Evolutionary conservation across 2,888 invertebrate genomes (phyloP).

Genomic region (Heliconius ethilla): DNA sequence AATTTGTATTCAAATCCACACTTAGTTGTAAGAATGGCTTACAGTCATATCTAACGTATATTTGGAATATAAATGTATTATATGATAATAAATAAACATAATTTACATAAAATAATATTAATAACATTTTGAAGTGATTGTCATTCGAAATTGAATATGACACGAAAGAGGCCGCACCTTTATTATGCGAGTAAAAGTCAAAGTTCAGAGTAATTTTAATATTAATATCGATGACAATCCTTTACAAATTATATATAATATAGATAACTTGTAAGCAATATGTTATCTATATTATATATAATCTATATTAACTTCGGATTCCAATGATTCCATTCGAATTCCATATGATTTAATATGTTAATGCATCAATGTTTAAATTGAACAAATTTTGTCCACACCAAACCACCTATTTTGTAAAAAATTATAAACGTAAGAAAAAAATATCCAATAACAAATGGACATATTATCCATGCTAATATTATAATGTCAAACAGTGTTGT

Average conservation of each 20-base stretch:
- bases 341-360: too few relatives aligned
- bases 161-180: conserved; percentile 46
- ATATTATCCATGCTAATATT: too few relatives aligned
- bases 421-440: too few relatives aligned
- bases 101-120: conserved; percentile 23
- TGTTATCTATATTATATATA: too few relatives aligned
- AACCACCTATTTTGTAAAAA: too few relatives aligned
- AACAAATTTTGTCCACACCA: too few relatives aligned
- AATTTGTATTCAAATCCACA: not conserved
- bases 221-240: conserved; percentile 1
- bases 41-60: not conserved
- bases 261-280: too few relatives aligned
- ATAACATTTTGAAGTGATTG: conserved; percentile 35
- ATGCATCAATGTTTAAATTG: too few relatives aligned
- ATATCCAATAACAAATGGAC: too few relatives aligned
- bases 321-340: too few relatives aligned
- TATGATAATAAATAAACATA: not conserved
- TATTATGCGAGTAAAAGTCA: conserved; percentile 40
- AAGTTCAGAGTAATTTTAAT: conserved; percentile 40
- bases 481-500: too few relatives aligned
- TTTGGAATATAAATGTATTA: not conserved
- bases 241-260: not conserved
- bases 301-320: not conserved
- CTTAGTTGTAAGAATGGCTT: not conserved
- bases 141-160: conserved; percentile 46